Percentiles rank a stretch among this genome's conserved stretches.
Conservation (phyloP, 2,797 vertebrate genomes). For the Thamnophis elegans region DNA sequence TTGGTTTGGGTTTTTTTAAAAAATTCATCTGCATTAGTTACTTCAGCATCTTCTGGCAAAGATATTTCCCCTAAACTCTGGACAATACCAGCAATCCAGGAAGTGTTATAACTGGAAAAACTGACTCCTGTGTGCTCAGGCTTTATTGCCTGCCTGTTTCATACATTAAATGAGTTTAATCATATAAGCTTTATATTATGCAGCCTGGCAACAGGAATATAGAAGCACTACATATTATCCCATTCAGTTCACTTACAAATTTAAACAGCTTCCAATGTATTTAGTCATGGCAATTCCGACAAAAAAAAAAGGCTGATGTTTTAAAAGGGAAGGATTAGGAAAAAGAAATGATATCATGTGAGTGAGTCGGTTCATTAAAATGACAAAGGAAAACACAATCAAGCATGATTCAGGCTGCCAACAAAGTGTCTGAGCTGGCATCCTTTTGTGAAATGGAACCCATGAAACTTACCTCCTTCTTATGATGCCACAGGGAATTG, state of each 20-base stretch:
- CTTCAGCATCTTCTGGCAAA: slow-evolving; percentile 74
- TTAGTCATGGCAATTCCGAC: slow-evolving; percentile 72
- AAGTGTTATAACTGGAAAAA: slow-evolving; percentile 67
- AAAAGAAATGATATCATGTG: slow-evolving; percentile 68
- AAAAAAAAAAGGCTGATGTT: slow-evolving; percentile 71
- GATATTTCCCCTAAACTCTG: slow-evolving; percentile 67
- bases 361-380: slow-evolving; percentile 69
- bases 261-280: slow-evolving; percentile 71
- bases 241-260: slow-evolving; percentile 71
- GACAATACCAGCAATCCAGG: slow-evolving; percentile 62
- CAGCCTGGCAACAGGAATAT: slow-evolving; percentile 68
- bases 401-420: slow-evolving; percentile 70
- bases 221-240: slow-evolving; percentile 67
- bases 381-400: slow-evolving; percentile 72
- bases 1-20: slow-evolving; percentile 30
- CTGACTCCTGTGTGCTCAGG: slow-evolving; percentile 55
- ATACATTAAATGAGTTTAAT: slow-evolving; percentile 73
- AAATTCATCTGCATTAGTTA: slow-evolving; percentile 70
- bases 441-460: background rate
- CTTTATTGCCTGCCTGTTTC: slow-evolving; percentile 59
- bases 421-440: slow-evolving; percentile 54
- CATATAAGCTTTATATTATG: slow-evolving; percentile 69
- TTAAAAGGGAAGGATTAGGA: slow-evolving; percentile 65
- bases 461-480: background rate
- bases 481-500: background rate